phyloP scores from a whole-genome alignment of 2,113 vertebrate species.

The Nettapus auritus region DNA sequence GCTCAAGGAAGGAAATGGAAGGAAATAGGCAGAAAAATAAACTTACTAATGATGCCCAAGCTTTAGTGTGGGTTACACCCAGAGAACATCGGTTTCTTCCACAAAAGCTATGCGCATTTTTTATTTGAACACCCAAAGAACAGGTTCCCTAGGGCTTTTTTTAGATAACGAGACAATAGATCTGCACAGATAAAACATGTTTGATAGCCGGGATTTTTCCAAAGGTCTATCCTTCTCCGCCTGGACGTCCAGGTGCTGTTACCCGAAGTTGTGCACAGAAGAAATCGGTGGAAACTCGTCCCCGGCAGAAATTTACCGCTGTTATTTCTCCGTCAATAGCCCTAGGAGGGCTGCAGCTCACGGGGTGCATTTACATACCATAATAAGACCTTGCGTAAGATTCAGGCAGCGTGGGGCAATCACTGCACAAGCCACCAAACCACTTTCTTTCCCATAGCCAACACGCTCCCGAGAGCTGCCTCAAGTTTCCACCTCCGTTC shows the following conservation, averaged over 20 bases:
- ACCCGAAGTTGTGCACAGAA: neutral
- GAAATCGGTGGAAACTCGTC: neutral
- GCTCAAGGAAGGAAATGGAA: neutral
- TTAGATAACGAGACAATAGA: fast-evolving
- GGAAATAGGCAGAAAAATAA: neutral
- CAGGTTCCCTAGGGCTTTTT: neutral
- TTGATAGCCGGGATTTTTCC: neutral
- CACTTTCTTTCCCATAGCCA: neutral
- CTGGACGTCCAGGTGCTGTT: neutral
- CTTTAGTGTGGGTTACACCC: no score
- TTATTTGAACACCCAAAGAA: fast-evolving
- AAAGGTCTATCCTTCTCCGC: fast-evolving
- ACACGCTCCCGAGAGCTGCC: neutral
- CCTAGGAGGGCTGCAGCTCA: neutral
- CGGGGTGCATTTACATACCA: neutral
- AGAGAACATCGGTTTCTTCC: neutral
- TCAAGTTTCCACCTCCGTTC: neutral
- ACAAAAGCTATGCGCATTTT: fast-evolving
- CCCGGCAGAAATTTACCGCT: fast-evolving
- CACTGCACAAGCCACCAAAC: neutral
- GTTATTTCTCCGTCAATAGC: neutral
- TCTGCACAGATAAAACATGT: fast-evolving
- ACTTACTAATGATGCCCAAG: neutral
- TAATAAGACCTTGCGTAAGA: fast-evolving
- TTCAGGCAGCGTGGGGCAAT: neutral